A percentile compares a stretch with the other conserved stretches of the same genome.
These are phyloP conservation scores for Drosophila lacteicornis DNA, from an alignment of 1,140 invertebrate genomes.

Conservation along the genomic window DNA sequence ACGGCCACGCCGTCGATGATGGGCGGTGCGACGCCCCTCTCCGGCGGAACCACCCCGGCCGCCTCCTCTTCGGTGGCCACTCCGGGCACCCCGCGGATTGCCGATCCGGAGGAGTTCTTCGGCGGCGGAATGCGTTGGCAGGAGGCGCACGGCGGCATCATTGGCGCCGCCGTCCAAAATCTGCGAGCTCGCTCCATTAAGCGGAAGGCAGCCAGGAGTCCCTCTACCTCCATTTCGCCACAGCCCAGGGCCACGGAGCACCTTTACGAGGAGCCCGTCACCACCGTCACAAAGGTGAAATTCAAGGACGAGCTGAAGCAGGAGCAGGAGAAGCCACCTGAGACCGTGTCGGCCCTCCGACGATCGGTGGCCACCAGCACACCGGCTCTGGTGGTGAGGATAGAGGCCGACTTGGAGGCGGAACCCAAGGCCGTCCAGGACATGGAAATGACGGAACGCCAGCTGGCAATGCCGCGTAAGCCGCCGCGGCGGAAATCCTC, in stretches of 20 bases:
- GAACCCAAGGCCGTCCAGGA: conserved; percentile 3
- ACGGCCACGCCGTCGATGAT: conserved; percentile 58
- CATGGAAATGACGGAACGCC: conserved; percentile 55
- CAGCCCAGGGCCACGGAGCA: conserved; percentile 54
- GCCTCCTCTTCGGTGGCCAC: conserved; percentile 45
- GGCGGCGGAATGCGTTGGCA: conserved; percentile 75
- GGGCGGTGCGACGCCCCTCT: conserved; percentile 59
- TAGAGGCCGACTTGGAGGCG: conserved; percentile 45
- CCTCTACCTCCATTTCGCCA: conserved; percentile 43
- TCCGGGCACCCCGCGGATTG: conserved; percentile 40
- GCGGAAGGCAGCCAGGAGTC: conserved; percentile 50
- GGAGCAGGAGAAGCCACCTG: conserved; percentile 28
- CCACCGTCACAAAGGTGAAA: conserved; percentile 48
- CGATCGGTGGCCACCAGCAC: conserved; percentile 79
- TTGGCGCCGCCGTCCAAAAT: conserved; percentile 76
- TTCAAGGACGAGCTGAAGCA: conserved; percentile 55
- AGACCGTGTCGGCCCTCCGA: conserved; percentile 26
- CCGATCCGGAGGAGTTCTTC: conserved; percentile 53
- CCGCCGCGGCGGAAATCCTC: conserved; percentile 77
- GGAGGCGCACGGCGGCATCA: conserved; percentile 78
- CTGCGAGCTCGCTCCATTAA: conserved; percentile 78
- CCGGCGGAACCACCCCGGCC: conserved; percentile 25
- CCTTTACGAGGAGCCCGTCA: conserved; percentile 69
- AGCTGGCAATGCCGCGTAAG: conserved; percentile 64
- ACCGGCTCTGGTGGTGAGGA: conserved; percentile 70